Evolutionary conservation across 2,113 vertebrate species (phyloP), one percentile per base, ranked within the genome.

Genomic region (Tetrax tetrax): DNA sequence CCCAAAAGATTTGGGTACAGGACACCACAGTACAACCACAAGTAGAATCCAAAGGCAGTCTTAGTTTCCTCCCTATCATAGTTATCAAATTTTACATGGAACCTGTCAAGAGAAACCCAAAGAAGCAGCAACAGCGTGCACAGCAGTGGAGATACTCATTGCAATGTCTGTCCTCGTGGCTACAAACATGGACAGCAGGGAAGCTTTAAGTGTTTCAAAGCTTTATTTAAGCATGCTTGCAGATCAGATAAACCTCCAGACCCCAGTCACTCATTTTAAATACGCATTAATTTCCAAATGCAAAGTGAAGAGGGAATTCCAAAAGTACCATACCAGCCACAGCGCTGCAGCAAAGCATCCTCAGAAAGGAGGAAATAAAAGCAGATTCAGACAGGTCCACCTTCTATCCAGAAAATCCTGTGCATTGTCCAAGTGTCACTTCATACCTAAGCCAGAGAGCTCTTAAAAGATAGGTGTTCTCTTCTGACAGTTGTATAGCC

Each of bases 41-140:
- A 31, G 70, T 4, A n/a, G 20, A 57, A 69, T 4, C n/a, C 51
- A 78, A 78, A 89, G 1, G 3, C 65, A 66, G 22, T 7, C 35
- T 35, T 12, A 7, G 45, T 21, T 70, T 60, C 68, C 37, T 54
- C 50, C 47, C 45, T 38, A 5, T 4, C 20, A 35, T 2, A n/a
- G 45, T 43, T 41, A 31, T 3, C 13, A 7, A 38, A 16, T 35
- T 56, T 38, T 14, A 65, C 25, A 16, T 4, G 9, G 38, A 72
- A 59, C n/a, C 50, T 27, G 37, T 37, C 38, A 5, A 66, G 10
- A 33, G 43, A 69, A 66, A 48, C 16, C 28, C 45, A 37, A 45
- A 68, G 57, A 3, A 69, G 47, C 17, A 5, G 21, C 21, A 14
- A 27, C n/a, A 15, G 6, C 0, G 2, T 12, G 65, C 33, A 71